Percentiles rank a stretch among this genome's conserved stretches.
Conservation (phyloP, 2,797 vertebrate genomes). For the Sorex maritimensis region DNA sequence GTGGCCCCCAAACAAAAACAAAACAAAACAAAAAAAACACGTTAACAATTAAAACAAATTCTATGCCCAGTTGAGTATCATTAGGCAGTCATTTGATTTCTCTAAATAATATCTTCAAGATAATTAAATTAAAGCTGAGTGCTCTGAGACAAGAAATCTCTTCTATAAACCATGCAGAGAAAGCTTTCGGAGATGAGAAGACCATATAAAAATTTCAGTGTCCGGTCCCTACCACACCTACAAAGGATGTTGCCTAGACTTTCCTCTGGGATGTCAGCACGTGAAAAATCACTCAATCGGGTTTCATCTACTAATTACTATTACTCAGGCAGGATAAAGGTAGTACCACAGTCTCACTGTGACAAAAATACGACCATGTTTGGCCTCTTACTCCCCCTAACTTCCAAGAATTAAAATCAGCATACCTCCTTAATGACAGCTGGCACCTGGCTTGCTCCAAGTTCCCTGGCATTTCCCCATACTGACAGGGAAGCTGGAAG, state of each 20-base stretch:
- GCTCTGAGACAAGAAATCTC: constrained; percentile 52
- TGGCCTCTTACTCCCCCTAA: constrained; percentile 56
- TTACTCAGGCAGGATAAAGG: constrained; percentile 34
- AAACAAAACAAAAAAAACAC: constrained; percentile 33
- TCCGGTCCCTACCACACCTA: not conserved
- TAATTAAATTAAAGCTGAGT: not conserved
- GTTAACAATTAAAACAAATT: constrained; percentile 48
- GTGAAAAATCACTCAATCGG: constrained; percentile 37
- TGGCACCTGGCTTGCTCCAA: constrained; percentile 57
- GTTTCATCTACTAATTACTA: constrained; percentile 44
- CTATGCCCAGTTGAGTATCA: not conserved
- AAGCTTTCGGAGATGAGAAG: not conserved
- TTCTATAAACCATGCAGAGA: not conserved
- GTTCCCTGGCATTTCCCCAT: constrained; percentile 34
- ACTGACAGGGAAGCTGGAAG: not conserved
- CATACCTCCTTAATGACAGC: constrained; percentile 58
- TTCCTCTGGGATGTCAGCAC: constrained; percentile 13
- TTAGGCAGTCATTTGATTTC: constrained; percentile 20
- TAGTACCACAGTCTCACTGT: constrained; percentile 14
- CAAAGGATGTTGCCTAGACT: not conserved
- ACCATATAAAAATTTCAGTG: not conserved
- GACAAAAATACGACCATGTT: constrained; percentile 55
- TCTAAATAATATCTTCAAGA: constrained; percentile 27
- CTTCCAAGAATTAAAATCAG: constrained; percentile 64
- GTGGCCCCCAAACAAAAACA: too few relatives aligned